Percentiles rank a stretch among this genome's conserved stretches.
phyloP scores from a whole-genome alignment of 2,888 invertebrate genomes.

The Caenorhabditis doughertyi region DNA sequence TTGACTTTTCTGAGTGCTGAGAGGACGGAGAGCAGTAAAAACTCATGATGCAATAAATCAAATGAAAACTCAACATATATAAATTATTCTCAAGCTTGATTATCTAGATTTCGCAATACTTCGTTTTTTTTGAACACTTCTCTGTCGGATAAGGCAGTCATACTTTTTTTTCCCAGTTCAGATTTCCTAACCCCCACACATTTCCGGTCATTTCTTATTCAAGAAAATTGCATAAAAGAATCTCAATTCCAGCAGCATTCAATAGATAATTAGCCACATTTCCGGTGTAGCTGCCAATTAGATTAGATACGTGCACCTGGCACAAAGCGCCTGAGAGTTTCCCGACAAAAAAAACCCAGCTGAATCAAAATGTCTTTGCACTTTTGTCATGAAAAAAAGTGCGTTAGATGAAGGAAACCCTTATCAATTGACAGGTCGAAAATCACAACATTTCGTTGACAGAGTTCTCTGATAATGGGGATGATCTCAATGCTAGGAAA shows the following conservation, averaged over 20 bases:
- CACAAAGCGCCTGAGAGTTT: background rate
- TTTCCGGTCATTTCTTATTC: conserved; percentile 31
- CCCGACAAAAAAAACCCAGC: background rate
- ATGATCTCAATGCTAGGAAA: background rate
- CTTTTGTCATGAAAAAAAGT: background rate
- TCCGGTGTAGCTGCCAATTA: conserved; percentile 35
- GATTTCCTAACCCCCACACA: conserved; percentile 6
- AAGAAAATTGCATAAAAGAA: conserved; percentile 10
- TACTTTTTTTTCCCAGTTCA: background rate
- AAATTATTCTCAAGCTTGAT: conserved; percentile 9
- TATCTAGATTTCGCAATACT: background rate
- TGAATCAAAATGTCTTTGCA: background rate
- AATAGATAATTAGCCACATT: conserved; percentile 27
- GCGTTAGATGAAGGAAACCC: background rate
- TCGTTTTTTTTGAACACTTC: background rate
- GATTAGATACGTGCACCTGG: conserved; percentile 24
- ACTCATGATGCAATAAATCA: background rate
- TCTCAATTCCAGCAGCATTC: conserved; percentile 12
- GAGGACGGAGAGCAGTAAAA: background rate
- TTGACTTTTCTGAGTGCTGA: background rate
- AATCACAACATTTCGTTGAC: conserved; percentile 33
- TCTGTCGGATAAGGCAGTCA: background rate
- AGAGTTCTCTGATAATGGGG: conserved; percentile 13
- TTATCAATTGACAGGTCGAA: conserved; percentile 18
- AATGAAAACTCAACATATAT: background rate